Evolutionary conservation across 2,113 vertebrate genomes (phyloP), one percentile per base, ranked within the genome.

Genomic region (Pelecanus crispus): DNA sequence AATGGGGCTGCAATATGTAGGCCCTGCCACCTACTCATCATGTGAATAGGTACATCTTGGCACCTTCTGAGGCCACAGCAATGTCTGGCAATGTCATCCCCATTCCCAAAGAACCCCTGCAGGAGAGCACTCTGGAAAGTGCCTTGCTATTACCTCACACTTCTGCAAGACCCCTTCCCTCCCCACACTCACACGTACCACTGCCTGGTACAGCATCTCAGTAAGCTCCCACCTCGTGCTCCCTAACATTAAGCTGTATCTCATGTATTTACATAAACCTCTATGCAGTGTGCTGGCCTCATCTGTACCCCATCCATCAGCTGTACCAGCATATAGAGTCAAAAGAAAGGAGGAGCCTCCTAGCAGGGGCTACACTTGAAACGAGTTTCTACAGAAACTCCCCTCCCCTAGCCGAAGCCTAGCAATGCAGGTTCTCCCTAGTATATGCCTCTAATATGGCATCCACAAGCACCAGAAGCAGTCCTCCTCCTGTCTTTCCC

Each of bases 111-210:
- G 25, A 52, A 24, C 44, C 10, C 17, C 53, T 47, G 31, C 32
- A 65, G 44, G 6, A 82, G 24, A 59, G 28, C 28, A 17, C 29
- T 50, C 55, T 62, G 24, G 42, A 40, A 86, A n/a, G 49, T 59
- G n/a, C 49, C 49, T 36, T 55, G n/a, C 42, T 56, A 7, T 56
- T 81, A 22, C 28, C 45, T 78, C 34, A 34, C 25, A 17, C 49
- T 44, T 62, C 62, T 56, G 36, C 17, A 70, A 50, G 47, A 10
- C 25, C 56, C 36, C 32, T 65, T 78, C 32, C 24, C 36, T 49
- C 38, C 53, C 62, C 52, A 47, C 2, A 3, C 47, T 36, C 12
- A 24, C 18, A 13, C 2, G 2, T 36, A 29, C 44, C 1, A 1
- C 65, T 29, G 29, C 67, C 34, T 61, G 17, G 18, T 18, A 55